phyloP scores from a whole-genome alignment of 2,888 invertebrate species.

The Cephus nigrinus region DNA sequence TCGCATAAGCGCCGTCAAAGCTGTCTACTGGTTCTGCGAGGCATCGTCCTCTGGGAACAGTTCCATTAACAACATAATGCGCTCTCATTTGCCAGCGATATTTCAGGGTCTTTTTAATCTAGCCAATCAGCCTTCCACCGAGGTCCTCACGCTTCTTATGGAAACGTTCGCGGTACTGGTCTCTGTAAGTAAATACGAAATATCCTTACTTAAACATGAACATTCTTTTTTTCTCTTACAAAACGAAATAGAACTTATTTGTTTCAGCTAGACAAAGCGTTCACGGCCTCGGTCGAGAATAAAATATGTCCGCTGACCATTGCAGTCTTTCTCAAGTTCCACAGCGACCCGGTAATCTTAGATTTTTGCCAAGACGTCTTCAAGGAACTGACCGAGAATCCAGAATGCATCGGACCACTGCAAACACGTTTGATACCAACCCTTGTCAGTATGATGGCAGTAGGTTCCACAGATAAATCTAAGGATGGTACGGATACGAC shows the following conservation, averaged over 20 bases:
- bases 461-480: conserved; percentile 48
- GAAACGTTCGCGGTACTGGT: conserved; percentile 55
- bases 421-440: conserved; percentile 77
- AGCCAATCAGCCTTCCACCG: conserved; percentile 53
- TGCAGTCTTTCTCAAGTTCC: conserved; percentile 76
- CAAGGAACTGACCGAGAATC: conserved; percentile 72
- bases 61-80: conserved; percentile 45
- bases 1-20: conserved; percentile 69
- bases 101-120: conserved; percentile 59
- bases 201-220: conserved; percentile 13
- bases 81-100: conserved; percentile 54
- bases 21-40: conserved; percentile 67
- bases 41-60: conserved; percentile 42
- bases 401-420: conserved; percentile 70
- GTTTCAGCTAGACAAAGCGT: conserved; percentile 71
- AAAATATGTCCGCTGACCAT: conserved; percentile 76
- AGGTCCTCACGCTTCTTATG: conserved; percentile 55
- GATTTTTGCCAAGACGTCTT: conserved; percentile 74
- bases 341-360: conserved; percentile 74
- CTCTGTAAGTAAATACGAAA: conserved; percentile 40
- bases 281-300: conserved; percentile 73
- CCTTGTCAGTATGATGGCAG: conserved; percentile 70
- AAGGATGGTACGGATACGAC: conserved; percentile 46
- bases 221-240: background rate
- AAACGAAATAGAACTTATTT: background rate